Base-by-base conservation (phyloP, 2,113 vertebrate species). In the Leucoraja erinaceus region DNA sequence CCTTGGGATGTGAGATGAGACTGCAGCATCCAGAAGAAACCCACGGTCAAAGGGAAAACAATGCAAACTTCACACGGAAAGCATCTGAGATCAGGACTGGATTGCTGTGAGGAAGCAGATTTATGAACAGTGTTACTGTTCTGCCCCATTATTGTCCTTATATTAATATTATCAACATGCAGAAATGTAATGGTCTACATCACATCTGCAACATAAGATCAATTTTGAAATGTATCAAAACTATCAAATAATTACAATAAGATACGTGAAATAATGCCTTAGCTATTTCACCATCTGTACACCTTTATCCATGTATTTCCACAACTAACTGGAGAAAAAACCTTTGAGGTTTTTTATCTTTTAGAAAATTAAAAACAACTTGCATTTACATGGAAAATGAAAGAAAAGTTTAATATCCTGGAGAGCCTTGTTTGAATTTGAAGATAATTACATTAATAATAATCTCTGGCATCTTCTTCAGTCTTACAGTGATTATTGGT, bases 361-460 rank as follows among this genome's bases (percentile, higher is more conserved):
- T 20, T 22, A 83, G 79, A 83, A 84, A 84, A 59, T 84, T 25
- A 56, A 61, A 84, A 61, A 5, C 81, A 61, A 56, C 9, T 84
- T 84, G 81, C 59, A 84, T 84, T 59, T 25, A 84, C 6, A n/a
- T 56, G 25, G 14, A 84, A 84, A 84, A 84, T 84, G 28, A 84
- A 59, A 59, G 10, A 8, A 11, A 56, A 84, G 81, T 9, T 84
- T 59, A n/a, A 61, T 84, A 59, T 84, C 54, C 54, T 3, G 22
- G 54, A 61, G 59, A 28, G n/a, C 8, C 7, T 59, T 84, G 25
- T 28, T 61, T 56, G 2, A 84, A 28, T 5, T 84, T 20, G 22
- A 25, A 10, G 9, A n/a, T 84, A 28, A 59, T 54, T 10, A 84
- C 25, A 12, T n/a, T 61, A 84, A 84, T 33, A 77, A 77, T 33